These are phyloP conservation scores for Rhabdomys pumilio DNA, from an alignment of 2,797 vertebrate genomes.

Conservation along the genomic window DNA sequence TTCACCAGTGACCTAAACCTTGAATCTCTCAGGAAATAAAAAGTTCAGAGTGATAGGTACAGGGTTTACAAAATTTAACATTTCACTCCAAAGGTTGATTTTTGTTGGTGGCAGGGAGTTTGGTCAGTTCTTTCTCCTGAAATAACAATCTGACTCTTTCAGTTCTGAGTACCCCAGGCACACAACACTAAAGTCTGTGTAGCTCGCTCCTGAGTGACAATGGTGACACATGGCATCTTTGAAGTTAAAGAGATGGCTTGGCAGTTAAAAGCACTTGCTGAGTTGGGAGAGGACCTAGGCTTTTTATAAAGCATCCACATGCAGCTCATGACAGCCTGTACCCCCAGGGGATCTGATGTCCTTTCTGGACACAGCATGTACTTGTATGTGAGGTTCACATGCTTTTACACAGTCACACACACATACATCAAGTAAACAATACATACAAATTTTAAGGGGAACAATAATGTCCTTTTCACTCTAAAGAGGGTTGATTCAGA, in stretches of 20 bases:
- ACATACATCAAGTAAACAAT: background rate
- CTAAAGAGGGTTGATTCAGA: background rate
- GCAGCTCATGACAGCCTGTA: background rate
- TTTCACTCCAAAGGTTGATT: background rate
- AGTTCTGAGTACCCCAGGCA: too few relatives aligned
- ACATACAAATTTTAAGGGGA: background rate
- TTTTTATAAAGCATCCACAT: too few relatives aligned
- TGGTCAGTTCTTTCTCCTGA: background rate
- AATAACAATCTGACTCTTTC: background rate
- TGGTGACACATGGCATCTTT: background rate
- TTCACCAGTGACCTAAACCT: background rate
- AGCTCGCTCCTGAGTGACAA: background rate
- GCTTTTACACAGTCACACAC: background rate
- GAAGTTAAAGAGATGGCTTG: background rate
- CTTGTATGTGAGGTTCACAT: too few relatives aligned
- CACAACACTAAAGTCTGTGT: background rate
- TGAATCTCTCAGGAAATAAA: background rate
- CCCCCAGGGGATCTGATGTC: too few relatives aligned
- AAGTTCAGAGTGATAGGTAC: background rate
- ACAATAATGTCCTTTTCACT: background rate
- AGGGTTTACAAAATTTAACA: background rate
- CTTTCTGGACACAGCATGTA: too few relatives aligned
- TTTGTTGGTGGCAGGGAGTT: background rate
- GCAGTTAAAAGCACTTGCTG: background rate
- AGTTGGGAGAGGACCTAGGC: too few relatives aligned